These are phyloP conservation scores for Drosophila fuyamai DNA, from an alignment of 1,140 invertebrate genomes.

Conservation along the genomic window DNA sequence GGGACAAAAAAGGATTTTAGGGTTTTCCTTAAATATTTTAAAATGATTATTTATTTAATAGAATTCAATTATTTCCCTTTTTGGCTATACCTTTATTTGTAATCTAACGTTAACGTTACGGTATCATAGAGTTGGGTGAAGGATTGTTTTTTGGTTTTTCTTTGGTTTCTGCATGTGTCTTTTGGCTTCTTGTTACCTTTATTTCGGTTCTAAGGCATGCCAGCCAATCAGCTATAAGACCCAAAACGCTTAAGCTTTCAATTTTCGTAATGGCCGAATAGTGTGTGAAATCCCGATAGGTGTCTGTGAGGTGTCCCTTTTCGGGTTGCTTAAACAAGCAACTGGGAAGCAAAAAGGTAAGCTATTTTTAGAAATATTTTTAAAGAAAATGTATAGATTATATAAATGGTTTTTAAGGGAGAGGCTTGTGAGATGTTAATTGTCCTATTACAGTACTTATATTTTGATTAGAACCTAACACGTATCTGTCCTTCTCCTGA, in stretches of 20 bases:
- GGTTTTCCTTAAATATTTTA: neutral
- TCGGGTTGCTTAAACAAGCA: neutral
- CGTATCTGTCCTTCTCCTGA: too few species aligned
- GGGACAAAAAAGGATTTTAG: too few species aligned
- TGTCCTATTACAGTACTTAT: too few species aligned
- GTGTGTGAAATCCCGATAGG: conserved; percentile 9
- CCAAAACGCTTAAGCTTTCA: conserved; percentile 40
- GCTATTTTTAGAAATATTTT: conserved; percentile 20
- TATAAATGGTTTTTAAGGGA: neutral
- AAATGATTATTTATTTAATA: too few species aligned
- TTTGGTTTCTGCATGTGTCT: conserved; percentile 18
- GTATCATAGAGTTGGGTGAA: neutral
- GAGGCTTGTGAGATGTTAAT: too few species aligned
- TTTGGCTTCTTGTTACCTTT: conserved; percentile 37
- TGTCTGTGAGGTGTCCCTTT: neutral
- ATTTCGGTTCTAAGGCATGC: conserved; percentile 8
- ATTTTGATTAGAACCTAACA: too few species aligned
- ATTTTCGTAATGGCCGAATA: conserved; percentile 23
- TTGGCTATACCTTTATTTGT: too few species aligned
- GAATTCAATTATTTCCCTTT: too few species aligned
- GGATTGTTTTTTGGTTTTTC: neutral
- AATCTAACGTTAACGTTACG: neutral
- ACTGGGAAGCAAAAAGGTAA: neutral
- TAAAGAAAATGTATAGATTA: neutral
- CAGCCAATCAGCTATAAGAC: conserved; percentile 56